Evolutionary conservation across 2,113 vertebrate genomes (phyloP).

Genomic region (Progne subis): DNA sequence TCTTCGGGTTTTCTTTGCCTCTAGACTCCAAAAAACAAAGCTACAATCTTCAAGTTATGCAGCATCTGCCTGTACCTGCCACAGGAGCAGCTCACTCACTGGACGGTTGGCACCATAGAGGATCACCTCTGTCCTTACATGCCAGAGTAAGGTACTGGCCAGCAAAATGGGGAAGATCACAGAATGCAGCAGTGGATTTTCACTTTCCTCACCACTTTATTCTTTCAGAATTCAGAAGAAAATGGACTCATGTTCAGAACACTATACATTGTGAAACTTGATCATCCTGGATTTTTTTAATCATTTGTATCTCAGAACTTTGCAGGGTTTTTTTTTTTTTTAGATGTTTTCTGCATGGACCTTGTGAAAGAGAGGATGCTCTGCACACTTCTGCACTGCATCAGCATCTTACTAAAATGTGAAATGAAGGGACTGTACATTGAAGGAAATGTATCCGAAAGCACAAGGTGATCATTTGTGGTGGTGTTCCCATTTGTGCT

Average conservation of each 20-base stretch:
- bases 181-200: conserved; percentile 85
- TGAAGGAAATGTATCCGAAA: conserved; percentile 84
- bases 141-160: conserved; percentile 91
- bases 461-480: conserved; percentile 81
- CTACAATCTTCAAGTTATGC: conserved; percentile 99
- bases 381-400: conserved; percentile 82
- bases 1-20: neutral
- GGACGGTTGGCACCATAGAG: conserved; percentile 96
- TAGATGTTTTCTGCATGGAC: conserved; percentile 89
- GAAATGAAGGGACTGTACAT: conserved; percentile 92
- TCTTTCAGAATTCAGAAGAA: conserved; percentile 85
- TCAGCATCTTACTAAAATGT: conserved; percentile 87
- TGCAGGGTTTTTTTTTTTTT: conserved; percentile 62
- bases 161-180: conserved; percentile 85
- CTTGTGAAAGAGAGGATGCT: conserved; percentile 94
- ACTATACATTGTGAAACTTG: conserved; percentile 87
- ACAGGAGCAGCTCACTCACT: conserved; percentile 99
- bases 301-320: conserved; percentile 85
- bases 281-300: conserved; percentile 86
- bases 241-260: conserved; percentile 98
- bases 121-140: conserved; percentile 97
- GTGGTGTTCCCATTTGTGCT: conserved; percentile 89
- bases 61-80: conserved; percentile 99
- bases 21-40: conserved; percentile 99
- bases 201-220: conserved; percentile 84